Base-by-base conservation (phyloP, 1,140 invertebrate species). In the Tetragonula clypearis region DNA sequence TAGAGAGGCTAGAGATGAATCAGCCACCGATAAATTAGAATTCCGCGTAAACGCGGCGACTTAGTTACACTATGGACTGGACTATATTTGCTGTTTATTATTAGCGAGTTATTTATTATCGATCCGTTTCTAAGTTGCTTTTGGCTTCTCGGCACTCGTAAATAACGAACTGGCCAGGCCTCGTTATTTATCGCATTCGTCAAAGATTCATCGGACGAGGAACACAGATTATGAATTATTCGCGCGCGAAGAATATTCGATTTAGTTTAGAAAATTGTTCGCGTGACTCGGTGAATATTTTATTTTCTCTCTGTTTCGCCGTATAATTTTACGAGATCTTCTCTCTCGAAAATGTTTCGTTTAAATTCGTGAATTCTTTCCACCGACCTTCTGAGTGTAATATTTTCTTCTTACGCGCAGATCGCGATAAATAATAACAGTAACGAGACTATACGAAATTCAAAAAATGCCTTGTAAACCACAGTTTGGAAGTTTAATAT, bases 41-140 rank as follows among this genome's bases (percentile, higher is more conserved):
- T 35, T 79, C 21, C 49, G n/a, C 23, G 23, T 68, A 68, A 69
- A n/a, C 19, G 35, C 23, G 35, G 41, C n/a, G 55, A n/a, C 77
- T 65, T 53, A 53, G 26, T 76, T 60, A 79, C 11, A 53, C 11
- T 19, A 30, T 30, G 30, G 55, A 68, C 41, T 66, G n/a, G 35
- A 55, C n/a, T 53, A 79, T 79, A 35, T 55, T 53, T 55, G 9
- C 17, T 62, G 35, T 60, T 60, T 76, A 62, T 76, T 76, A 62
- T 62, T 60, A 60, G 74, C 14, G 21, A 1, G 35, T n/a, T 62
- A 41, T 77, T 77, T 77, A 60, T 15, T 14, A 49, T 76, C 74
- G 53, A 76, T 77, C 15, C 14, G 12, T 62, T 30, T 17, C 3
- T 9, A n/a, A 26, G 35, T 30, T 49, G 58, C 5, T 77, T 77